Conservation (phyloP, 2,113 vertebrate genomes). For the Morone chrysops region DNA sequence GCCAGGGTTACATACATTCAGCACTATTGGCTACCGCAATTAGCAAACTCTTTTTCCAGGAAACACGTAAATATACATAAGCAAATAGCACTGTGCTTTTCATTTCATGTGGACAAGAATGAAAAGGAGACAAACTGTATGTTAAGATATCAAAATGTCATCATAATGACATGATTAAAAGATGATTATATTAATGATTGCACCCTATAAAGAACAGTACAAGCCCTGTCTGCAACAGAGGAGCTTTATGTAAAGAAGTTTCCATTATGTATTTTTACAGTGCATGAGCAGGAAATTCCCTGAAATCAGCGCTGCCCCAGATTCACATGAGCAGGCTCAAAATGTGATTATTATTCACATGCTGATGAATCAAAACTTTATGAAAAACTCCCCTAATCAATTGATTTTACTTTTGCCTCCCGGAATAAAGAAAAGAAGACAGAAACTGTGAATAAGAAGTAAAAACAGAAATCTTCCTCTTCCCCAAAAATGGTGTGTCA, state of each 20-base stretch:
- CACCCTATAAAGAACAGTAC: not conserved
- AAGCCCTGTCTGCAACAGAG: not conserved
- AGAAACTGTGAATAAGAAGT: not conserved
- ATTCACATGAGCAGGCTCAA: not conserved
- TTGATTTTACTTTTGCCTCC: not conserved
- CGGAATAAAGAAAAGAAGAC: not conserved
- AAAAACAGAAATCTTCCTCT: not conserved
- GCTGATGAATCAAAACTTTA: not conserved
- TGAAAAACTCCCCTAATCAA: not conserved
- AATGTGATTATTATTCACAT: conserved; percentile 2
- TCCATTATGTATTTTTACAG: not conserved
- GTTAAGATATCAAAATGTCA: not conserved
- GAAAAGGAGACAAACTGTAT: not conserved
- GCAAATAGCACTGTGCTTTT: no score
- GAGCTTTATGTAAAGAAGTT: not conserved
- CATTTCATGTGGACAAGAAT: no score
- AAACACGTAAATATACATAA: no score
- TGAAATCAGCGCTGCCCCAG: not conserved
- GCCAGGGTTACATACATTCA: no score
- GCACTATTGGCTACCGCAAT: no score
- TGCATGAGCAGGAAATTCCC: conserved; percentile 11
- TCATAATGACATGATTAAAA: not conserved
- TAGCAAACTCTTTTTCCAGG: no score
- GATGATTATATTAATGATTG: not conserved
- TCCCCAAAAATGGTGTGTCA: no score